These are phyloP conservation scores for Orchesella cincta DNA, from an alignment of 1,140 invertebrate genomes.

Conservation along the genomic window DNA sequence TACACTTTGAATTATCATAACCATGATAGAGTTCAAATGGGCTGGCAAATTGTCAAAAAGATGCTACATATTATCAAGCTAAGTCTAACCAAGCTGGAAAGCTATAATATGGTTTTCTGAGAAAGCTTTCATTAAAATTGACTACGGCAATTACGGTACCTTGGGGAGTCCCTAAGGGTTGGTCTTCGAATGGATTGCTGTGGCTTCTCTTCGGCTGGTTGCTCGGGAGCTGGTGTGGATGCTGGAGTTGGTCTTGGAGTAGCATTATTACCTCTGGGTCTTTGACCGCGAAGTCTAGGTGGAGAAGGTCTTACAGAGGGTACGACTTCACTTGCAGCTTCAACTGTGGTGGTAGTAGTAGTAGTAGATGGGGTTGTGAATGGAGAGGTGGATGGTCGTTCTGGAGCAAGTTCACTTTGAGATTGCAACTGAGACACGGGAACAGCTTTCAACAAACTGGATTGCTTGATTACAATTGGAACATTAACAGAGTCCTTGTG, in stretches of 20 bases:
- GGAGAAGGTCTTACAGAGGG: neutral
- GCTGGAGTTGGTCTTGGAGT: neutral
- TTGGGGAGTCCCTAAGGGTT: neutral
- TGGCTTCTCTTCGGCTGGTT: constrained; percentile 9
- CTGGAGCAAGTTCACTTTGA: neutral
- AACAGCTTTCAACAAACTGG: constrained; percentile 32
- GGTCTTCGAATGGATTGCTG: constrained; percentile 1
- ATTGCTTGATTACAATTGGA: constrained; percentile 47
- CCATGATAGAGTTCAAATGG: too few species aligned
- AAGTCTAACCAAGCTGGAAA: too few species aligned
- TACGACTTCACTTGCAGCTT: neutral
- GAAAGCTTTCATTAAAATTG: too few species aligned
- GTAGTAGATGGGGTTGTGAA: constrained; percentile 1
- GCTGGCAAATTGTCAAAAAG: too few species aligned
- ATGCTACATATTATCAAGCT: too few species aligned
- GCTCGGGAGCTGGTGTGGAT: constrained; percentile 3
- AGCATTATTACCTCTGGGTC: neutral
- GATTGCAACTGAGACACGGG: constrained; percentile 22
- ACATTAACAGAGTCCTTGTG: constrained; percentile 41
- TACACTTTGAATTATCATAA: too few species aligned
- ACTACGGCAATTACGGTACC: too few species aligned
- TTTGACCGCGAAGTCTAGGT: constrained; percentile 8
- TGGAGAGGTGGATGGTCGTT: constrained; percentile 5
- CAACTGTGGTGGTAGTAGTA: constrained; percentile 5
- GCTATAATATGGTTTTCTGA: too few species aligned